Conservation (phyloP, 2,888 invertebrate genomes). For the Nyleta sp. region DNA sequence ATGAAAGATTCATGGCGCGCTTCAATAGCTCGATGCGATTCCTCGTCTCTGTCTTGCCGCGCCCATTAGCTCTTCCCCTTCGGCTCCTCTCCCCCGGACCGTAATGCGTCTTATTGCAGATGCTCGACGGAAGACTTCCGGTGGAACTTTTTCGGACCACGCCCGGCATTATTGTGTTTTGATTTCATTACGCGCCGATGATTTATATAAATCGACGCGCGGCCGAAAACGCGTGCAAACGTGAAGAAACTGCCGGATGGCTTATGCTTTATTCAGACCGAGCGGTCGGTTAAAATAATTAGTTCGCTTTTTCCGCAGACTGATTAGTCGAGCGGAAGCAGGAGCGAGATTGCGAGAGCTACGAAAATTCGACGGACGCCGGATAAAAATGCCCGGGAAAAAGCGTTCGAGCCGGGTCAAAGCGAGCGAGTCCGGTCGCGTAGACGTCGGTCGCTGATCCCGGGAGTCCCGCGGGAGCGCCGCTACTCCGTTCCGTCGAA, state of each 20-base stretch:
- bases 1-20: constrained; percentile 80
- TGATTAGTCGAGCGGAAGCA: constrained; percentile 56
- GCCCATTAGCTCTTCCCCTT: constrained; percentile 54
- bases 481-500: constrained; percentile 70
- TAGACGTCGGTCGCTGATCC: constrained; percentile 47
- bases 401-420: constrained; percentile 9
- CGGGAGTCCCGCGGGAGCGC: constrained; percentile 49
- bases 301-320: constrained; percentile 46
- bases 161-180: constrained; percentile 28
- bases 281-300: constrained; percentile 49
- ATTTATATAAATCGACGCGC: constrained; percentile 30
- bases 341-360: constrained; percentile 26
- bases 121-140: not conserved
- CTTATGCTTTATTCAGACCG: constrained; percentile 57
- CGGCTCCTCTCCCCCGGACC: constrained; percentile 8
- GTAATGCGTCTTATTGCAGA: constrained; percentile 37
- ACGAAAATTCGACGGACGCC: constrained; percentile 45
- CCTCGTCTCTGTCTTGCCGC: constrained; percentile 15
- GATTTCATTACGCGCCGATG: constrained; percentile 33
- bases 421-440: constrained; percentile 49
- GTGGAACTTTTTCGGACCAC: not conserved
- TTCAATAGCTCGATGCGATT: constrained; percentile 64
- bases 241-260: constrained; percentile 21
- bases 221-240: not conserved
- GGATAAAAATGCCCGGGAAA: constrained; percentile 44